phyloP scores from a whole-genome alignment of 1,140 invertebrate genomes.

The Penaeus chinensis region DNA sequence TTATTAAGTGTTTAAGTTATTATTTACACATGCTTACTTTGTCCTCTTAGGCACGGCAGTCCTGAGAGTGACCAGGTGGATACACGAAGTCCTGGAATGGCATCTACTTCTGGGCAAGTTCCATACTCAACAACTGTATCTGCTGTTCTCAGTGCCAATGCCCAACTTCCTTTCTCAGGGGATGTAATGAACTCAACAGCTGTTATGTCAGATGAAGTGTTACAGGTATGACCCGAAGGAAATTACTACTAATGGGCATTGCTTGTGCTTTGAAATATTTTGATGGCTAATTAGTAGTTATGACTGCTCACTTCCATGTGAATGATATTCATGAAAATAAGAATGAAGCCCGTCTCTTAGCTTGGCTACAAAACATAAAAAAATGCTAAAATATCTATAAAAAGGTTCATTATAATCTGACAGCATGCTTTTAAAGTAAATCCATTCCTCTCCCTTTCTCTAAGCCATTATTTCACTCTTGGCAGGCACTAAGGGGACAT shows the following conservation, averaged over 20 bases:
- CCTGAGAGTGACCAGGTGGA: constrained; percentile 3
- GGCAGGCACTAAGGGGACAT: constrained; percentile 50
- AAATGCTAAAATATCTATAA: too few species aligned
- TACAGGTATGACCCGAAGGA: constrained; percentile 23
- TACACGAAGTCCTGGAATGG: not conserved
- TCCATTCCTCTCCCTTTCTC: not conserved
- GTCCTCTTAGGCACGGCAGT: constrained; percentile 4
- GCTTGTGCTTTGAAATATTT: too few species aligned
- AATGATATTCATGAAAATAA: too few species aligned
- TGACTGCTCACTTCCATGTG: too few species aligned
- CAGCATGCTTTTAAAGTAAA: not conserved
- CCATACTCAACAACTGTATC: constrained; percentile 48
- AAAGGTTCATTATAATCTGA: too few species aligned
- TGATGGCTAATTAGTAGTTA: too few species aligned
- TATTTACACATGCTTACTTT: not conserved
- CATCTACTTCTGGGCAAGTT: not conserved
- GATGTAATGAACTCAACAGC: constrained; percentile 10
- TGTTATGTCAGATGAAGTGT: constrained; percentile 49
- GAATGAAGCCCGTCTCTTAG: too few species aligned
- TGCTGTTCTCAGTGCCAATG: constrained; percentile 51
- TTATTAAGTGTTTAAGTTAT: too few species aligned
- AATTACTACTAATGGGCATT: too few species aligned
- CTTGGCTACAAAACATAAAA: too few species aligned
- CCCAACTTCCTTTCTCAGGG: constrained; percentile 26
- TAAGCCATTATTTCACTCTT: too few species aligned